A percentile compares a stretch with the other conserved stretches of the same genome.
These are phyloP conservation scores for Nebria salina DNA, from an alignment of 2,888 invertebrate species.

Conservation along the genomic window DNA sequence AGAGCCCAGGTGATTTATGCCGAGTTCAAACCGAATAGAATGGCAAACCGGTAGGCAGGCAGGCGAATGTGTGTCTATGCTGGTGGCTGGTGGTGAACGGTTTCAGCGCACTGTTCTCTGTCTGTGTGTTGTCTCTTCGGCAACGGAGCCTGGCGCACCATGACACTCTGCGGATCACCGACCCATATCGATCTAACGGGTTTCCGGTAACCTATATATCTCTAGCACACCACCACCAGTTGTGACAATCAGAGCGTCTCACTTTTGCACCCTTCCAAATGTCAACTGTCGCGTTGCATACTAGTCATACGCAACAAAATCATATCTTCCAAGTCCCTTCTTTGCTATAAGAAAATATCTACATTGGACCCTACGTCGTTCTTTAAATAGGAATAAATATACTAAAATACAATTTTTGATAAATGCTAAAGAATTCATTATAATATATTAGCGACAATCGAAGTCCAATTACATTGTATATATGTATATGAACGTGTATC, in stretches of 20 bases:
- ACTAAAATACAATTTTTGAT: no score
- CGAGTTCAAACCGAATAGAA: slow-evolving; percentile 46
- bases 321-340: neutral
- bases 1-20: slow-evolving; percentile 48
- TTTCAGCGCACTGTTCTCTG: neutral
- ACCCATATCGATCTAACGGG: slow-evolving; percentile 44
- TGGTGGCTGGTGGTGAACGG: neutral
- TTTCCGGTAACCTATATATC: slow-evolving; percentile 46
- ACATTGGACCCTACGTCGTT: no score
- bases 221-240: slow-evolving; percentile 23
- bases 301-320: neutral
- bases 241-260: slow-evolving; percentile 45
- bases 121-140: slow-evolving; percentile 5
- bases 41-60: slow-evolving; percentile 8
- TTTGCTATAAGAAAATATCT: neutral
- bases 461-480: no score
- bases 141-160: slow-evolving; percentile 16
- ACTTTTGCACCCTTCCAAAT: slow-evolving; percentile 25
- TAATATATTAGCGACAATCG: no score
- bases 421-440: no score
- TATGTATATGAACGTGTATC: no score
- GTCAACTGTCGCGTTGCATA: slow-evolving; percentile 26
- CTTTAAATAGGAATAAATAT: no score
- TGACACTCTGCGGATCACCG: slow-evolving; percentile 20
- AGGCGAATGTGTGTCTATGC: neutral